Evolutionary conservation across 2,888 invertebrate genomes (phyloP), one percentile per base, ranked within the genome.

Genomic region (Stenichneumon culpator): DNA sequence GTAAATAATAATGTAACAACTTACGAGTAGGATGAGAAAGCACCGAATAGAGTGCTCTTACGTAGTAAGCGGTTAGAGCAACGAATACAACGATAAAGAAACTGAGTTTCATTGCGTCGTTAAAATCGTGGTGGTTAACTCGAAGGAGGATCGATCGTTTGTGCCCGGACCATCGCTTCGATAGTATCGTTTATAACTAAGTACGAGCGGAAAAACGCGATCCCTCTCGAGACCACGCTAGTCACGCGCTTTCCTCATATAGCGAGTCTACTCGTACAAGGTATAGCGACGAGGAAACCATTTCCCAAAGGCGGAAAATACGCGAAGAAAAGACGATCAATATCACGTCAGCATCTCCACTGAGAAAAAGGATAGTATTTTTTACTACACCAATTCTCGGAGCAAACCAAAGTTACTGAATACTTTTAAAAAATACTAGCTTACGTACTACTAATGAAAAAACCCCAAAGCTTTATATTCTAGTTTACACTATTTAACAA

Each of bases 151-250:
- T 70, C 14, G 75, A 75, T 79, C 74, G 74, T 5, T 28, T 81
- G 39, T 72, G 70, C 52, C 39, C 19, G 39, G 28, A 28, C 39
- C 9, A 25, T 44, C 60, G 25, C 57, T 52, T 22, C 50, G 19
- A 54, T 81, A 36, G 28, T 50, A 39, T 72, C 60, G 78, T 73
- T 78, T 78, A 81, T 80, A 84, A 32, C 32, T 32, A 84, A 32
- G 5, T 32, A 5, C 32, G 32, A 32, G 32, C 47, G 63, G 75
- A 67, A 50, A 52, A 80, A n/a, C 75, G 16, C 7, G 65, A 52
- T 52, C n/a, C 54, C 52, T 44, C 25, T 14, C 9, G 14, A 28
- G 25, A 36, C n/a, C 28, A 60, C 14, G 14, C 32, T 22, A 28
- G 44, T 36, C 19, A 47, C 39, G 5, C 36, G n/a, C 28, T 47